Conservation (phyloP, 2,888 invertebrate species). For the Apodemia duryi region DNA sequence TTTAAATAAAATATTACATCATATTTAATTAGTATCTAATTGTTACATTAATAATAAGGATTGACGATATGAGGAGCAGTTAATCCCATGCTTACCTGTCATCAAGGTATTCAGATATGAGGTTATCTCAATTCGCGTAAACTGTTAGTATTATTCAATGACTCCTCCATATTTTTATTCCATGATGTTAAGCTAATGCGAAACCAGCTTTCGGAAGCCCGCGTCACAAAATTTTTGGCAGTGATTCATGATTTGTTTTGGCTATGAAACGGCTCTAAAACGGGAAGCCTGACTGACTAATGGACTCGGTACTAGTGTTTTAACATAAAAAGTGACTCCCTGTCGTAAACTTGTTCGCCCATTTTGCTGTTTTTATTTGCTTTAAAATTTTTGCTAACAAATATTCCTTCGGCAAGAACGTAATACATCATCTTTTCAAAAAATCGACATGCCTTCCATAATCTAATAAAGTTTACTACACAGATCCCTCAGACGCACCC, state of each 20-base stretch:
- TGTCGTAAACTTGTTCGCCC: constrained; percentile 20
- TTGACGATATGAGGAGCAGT: too few relatives aligned
- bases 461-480: constrained; percentile 35
- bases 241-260: constrained; percentile 77
- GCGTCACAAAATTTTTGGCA: constrained; percentile 53
- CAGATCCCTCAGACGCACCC: constrained; percentile 32
- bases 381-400: not conserved
- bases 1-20: too few relatives aligned
- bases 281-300: constrained; percentile 53
- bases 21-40: too few relatives aligned
- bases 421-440: constrained; percentile 36
- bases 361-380: constrained; percentile 16
- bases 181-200: constrained; percentile 27
- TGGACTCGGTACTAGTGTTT: constrained; percentile 41
- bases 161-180: not conserved
- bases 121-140: too few relatives aligned
- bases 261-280: constrained; percentile 54
- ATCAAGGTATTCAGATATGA: too few relatives aligned
- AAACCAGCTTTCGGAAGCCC: constrained; percentile 30
- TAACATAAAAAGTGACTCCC: constrained; percentile 24
- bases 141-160: too few relatives aligned
- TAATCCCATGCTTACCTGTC: too few relatives aligned
- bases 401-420: not conserved
- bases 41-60: too few relatives aligned
- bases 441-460: constrained; percentile 31